Evolutionary conservation across 2,113 vertebrate species (phyloP), one percentile per base, ranked within the genome.

Genomic region (Dendrocopos noguchii): DNA sequence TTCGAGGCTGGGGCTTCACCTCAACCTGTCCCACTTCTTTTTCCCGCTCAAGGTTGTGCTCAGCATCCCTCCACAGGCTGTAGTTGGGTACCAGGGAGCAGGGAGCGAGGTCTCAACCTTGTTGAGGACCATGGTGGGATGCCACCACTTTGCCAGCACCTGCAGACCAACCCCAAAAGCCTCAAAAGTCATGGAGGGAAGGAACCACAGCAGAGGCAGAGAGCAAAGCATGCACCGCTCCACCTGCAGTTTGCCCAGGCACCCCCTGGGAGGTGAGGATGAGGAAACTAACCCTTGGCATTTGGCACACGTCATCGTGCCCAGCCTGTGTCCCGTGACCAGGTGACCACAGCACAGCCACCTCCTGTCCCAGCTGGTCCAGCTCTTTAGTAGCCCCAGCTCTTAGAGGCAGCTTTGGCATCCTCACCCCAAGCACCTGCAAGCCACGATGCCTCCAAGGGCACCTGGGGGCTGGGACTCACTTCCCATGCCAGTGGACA

Each of bases 321-420:
- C 46, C 60, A 42, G 64, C 1, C 29, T 8, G 5, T 4, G 0
- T 10, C 27, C 64, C 6, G 0, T 1, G 4, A 39, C 65, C 3
- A 1, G 39, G 12, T 14, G 59, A 77, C 12, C 20, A 29, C 5
- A 1, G 52, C 4, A 1, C 56, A 67, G 70, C 56, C 0, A 0
- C 19, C 36, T 66, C 47, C 57, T 65, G 52, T 28, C 46, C 15
- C 39, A 7, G 3, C 8, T 9, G 21, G 33, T 21, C 47, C 39
- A 33, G 65, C 11, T 77, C 61, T 67, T 64, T 20, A 56, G n/a
- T 44, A 71, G 60, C 13, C 31, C 36, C 42, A 42, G 57, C 61
- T 56, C 66, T 46, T 4, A 5, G 5, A 64, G 16, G 29, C 74
- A 76, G 39, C 74, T 79, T 68, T 55, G 53, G 22, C 25, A 47